Evolutionary conservation across 2,888 invertebrate genomes (phyloP).

Genomic region (Rhaphigaster nebulosa): DNA sequence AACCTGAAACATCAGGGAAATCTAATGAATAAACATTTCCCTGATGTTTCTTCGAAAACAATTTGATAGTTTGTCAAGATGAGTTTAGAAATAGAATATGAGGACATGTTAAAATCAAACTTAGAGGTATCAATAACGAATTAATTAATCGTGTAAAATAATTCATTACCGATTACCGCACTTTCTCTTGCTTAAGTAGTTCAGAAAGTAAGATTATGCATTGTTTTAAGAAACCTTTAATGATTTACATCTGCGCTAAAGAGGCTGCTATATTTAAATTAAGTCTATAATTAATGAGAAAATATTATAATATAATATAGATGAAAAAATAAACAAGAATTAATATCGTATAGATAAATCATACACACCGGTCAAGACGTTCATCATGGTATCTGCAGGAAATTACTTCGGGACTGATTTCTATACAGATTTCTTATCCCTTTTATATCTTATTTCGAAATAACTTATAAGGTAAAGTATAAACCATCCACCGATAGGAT

Average conservation of each 20-base stretch:
- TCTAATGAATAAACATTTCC: too few species aligned
- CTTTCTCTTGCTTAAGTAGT: not conserved
- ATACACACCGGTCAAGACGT: not conserved
- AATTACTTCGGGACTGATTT: not conserved
- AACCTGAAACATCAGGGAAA: too few species aligned
- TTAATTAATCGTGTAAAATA: too few species aligned
- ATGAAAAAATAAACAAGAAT: not conserved
- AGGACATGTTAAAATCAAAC: too few species aligned
- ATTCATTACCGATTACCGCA: not conserved
- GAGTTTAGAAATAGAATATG: too few species aligned
- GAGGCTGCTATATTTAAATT: not conserved
- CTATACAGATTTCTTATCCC: not conserved
- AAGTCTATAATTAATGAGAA: not conserved
- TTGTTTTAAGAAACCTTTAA: not conserved
- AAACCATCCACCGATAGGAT: not conserved
- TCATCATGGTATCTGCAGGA: not conserved
- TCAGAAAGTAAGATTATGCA: not conserved
- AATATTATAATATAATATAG: too few species aligned
- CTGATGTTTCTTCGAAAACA: too few species aligned
- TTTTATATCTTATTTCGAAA: constrained; percentile 31
- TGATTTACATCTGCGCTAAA: not conserved
- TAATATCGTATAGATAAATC: not conserved
- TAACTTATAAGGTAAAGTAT: constrained; percentile 27
- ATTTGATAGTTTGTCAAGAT: too few species aligned
- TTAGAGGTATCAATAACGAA: too few species aligned